Conservation (phyloP, 2,113 vertebrate genomes). For the Anser brachyrhynchus region DNA sequence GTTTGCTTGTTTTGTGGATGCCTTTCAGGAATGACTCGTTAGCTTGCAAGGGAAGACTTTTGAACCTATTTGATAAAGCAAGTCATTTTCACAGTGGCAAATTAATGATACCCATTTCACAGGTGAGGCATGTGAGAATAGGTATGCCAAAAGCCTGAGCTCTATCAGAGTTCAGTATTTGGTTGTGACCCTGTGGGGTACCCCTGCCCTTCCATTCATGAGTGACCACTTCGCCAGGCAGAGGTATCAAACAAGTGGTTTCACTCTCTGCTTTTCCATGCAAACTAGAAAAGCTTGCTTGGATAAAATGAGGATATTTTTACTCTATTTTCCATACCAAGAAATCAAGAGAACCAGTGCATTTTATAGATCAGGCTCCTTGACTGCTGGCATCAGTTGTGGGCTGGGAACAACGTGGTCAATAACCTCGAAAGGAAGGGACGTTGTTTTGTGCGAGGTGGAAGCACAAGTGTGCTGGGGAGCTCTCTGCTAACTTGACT, state of each 20-base stretch:
- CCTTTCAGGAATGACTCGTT: not conserved
- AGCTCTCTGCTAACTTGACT: not conserved
- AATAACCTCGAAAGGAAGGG: not conserved
- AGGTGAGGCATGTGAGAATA: not conserved
- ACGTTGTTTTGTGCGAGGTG: not conserved
- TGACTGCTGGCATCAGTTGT: not conserved
- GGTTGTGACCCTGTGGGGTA: not conserved
- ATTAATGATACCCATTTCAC: not conserved
- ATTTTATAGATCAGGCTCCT: not conserved
- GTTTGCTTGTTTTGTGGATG: not conserved
- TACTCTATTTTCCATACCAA: not conserved
- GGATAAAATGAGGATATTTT: not conserved
- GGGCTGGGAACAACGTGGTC: not conserved
- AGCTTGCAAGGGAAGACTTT: not conserved
- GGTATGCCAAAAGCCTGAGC: not conserved
- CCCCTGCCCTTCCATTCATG: not conserved
- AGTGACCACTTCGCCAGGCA: not conserved
- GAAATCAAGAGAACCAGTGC: not conserved
- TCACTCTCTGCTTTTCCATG: not conserved
- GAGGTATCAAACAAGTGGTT: not conserved
- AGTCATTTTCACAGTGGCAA: not conserved
- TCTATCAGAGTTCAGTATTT: not conserved
- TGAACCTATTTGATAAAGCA: not conserved
- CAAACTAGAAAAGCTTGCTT: not conserved
- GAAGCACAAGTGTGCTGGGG: rapidly evolving